Percentiles rank a stretch among this genome's conserved stretches.
phyloP scores from a whole-genome alignment of 2,113 vertebrate genomes.

The Pygoscelis adeliae region DNA sequence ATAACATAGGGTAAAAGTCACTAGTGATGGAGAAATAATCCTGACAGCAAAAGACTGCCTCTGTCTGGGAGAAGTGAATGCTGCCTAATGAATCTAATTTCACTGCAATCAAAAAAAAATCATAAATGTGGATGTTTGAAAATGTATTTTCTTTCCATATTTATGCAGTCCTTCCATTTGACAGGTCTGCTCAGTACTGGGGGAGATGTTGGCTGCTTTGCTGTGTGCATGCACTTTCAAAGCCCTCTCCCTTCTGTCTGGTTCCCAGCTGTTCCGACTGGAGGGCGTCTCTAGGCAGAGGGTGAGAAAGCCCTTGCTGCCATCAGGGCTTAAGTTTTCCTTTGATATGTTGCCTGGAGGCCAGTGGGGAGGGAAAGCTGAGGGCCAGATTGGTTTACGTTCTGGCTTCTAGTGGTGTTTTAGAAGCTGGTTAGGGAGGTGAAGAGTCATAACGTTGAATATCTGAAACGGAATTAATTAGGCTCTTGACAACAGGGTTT shows the following conservation, averaged over 20 bases:
- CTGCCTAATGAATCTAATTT: neutral
- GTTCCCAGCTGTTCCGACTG: neutral
- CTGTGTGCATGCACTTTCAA: neutral
- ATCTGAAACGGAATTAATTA: neutral
- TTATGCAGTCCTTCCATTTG: neutral
- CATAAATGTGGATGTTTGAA: neutral
- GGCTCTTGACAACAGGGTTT: neutral
- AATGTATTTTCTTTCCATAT: neutral
- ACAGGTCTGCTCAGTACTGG: neutral
- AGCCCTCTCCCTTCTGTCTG: neutral
- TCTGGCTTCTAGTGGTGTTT: slow-evolving; percentile 13
- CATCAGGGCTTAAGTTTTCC: neutral
- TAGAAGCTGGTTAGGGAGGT: neutral
- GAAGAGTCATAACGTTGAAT: neutral
- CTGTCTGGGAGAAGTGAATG: neutral
- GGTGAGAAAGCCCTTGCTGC: neutral
- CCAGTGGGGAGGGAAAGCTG: neutral
- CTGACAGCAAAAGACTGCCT: neutral
- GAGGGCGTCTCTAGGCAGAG: neutral
- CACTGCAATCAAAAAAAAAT: neutral
- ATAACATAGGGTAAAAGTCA: neutral
- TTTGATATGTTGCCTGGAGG: slow-evolving; percentile 2
- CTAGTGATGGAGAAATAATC: neutral
- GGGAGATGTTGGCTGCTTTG: neutral
- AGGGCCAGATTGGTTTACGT: neutral